Evolutionary conservation across 2,797 vertebrate species (phyloP).

Genomic region (Chaenodraco wilsoni): DNA sequence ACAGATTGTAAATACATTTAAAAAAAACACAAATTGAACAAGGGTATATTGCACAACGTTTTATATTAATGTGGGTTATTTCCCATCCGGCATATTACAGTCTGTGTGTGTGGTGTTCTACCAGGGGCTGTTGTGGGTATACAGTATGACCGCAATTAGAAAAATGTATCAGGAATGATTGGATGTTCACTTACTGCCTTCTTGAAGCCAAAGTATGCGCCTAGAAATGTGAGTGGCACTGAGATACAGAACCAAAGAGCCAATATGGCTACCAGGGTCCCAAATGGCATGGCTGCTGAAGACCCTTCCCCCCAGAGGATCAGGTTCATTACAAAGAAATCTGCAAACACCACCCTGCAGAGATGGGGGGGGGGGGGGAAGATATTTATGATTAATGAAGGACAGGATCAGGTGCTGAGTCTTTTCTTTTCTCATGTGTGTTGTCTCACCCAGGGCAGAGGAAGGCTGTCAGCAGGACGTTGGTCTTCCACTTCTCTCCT

Average conservation of each 20-base stretch:
- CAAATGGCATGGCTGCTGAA: conserved; percentile 93
- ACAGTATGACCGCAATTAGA: no score
- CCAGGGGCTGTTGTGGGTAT: no score
- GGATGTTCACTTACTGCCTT: conserved; percentile 87
- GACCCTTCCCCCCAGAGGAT: conserved; percentile 96
- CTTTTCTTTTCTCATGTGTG: no score
- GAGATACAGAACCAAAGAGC: conserved; percentile 97
- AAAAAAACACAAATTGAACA: no score
- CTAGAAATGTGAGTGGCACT: conserved; percentile 92
- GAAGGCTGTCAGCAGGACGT: conserved; percentile 93
- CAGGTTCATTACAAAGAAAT: conserved; percentile 96
- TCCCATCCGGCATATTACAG: no score
- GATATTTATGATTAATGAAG: not conserved
- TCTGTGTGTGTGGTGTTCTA: no score
- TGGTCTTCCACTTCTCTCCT: conserved; percentile 97
- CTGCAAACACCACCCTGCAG: conserved; percentile 92
- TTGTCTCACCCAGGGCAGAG: conserved; percentile 91
- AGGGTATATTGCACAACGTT: no score
- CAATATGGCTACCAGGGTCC: conserved; percentile 92
- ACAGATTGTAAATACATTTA: no score
- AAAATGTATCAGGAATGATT: no score
- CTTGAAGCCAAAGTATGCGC: conserved; percentile 95
- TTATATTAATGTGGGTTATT: no score
- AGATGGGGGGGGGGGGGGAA: not conserved
- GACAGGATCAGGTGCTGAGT: not conserved